phyloP scores from a whole-genome alignment of 2,888 invertebrate species.

The Machimus rusticus region DNA sequence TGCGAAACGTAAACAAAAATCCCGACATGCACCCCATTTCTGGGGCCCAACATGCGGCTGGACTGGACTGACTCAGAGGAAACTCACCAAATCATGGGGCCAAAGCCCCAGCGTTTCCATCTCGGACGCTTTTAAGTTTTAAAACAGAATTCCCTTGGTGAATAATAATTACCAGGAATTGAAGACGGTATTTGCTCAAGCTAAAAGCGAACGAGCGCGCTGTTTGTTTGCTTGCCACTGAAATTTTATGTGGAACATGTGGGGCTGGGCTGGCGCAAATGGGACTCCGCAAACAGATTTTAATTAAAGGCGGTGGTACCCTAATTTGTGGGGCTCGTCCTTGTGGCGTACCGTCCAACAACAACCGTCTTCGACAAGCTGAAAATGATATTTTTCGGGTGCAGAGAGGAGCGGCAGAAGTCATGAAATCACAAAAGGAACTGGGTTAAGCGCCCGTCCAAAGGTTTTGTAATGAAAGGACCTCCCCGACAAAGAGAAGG shows the following conservation, averaged over 20 bases:
- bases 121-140: neutral
- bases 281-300: neutral
- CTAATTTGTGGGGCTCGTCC: neutral
- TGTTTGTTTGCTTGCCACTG: neutral
- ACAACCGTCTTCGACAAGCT: neutral
- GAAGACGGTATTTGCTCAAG: neutral
- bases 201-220: neutral
- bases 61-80: neutral
- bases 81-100: neutral
- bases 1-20: neutral
- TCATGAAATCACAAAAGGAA: neutral
- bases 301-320: neutral
- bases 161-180: neutral
- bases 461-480: neutral
- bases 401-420: neutral
- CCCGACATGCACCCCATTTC: neutral
- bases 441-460: neutral
- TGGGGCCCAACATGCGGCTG: neutral
- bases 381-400: neutral
- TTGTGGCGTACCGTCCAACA: neutral
- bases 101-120: neutral
- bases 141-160: neutral
- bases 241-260: neutral
- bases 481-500: neutral
- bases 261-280: neutral